Evolutionary conservation across 1,140 invertebrate genomes (phyloP).

Genomic region (Brachionus asplanchnoidis): DNA sequence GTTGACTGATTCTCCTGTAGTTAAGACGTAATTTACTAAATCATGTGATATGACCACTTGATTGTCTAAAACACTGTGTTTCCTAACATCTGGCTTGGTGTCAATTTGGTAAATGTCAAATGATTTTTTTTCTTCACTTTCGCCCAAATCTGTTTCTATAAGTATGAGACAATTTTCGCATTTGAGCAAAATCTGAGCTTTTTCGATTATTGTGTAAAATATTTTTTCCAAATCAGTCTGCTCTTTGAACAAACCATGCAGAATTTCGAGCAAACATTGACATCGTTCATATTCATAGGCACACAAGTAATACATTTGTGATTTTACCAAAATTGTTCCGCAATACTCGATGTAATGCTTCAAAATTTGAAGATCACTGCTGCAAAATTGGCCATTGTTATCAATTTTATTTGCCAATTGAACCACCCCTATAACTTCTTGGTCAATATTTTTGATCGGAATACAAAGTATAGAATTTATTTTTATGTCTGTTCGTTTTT

Average conservation of each 20-base stretch:
- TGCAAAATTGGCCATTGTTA: constrained; percentile 45
- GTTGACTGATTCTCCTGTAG: constrained; percentile 82
- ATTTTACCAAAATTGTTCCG: constrained; percentile 59
- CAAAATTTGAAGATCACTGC: constrained; percentile 56
- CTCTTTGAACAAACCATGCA: constrained; percentile 60
- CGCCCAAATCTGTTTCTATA: constrained; percentile 44
- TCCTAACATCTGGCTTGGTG: constrained; percentile 53
- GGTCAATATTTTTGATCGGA: constrained; percentile 90
- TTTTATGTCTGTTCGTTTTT: constrained; percentile 11
- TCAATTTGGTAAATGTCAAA: constrained; percentile 56
- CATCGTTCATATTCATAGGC: constrained; percentile 59
- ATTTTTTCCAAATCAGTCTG: constrained; percentile 60
- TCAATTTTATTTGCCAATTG: constrained; percentile 81
- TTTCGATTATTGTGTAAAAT: constrained; percentile 59
- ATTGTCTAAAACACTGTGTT: not conserved
- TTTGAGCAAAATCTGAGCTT: constrained; percentile 58
- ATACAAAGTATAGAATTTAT: constrained; percentile 61
- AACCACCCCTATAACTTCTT: constrained; percentile 89
- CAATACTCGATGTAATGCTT: constrained; percentile 60
- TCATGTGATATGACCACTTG: constrained; percentile 57
- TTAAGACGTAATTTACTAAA: constrained; percentile 85
- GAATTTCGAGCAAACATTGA: constrained; percentile 58
- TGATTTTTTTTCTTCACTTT: constrained; percentile 51
- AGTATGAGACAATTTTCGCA: constrained; percentile 59
- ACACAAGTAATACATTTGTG: constrained; percentile 58